phyloP scores from a whole-genome alignment of 2,888 invertebrate genomes.

The Xylocampa areola region DNA sequence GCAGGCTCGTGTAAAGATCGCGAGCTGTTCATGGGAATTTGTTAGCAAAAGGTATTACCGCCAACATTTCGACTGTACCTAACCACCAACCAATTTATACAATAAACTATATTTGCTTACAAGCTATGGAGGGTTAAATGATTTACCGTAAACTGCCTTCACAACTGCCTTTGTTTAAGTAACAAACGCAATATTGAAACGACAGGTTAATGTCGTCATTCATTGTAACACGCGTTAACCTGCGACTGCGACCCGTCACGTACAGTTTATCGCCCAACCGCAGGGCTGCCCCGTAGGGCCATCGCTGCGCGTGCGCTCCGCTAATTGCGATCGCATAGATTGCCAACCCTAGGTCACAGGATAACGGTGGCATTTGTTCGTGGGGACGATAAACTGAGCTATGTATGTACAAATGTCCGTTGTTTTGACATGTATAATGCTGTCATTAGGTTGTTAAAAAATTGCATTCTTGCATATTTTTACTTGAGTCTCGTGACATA shows the following conservation, averaged over 20 bases:
- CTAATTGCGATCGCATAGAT: conserved; percentile 73
- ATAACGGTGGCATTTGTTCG: conserved; percentile 72
- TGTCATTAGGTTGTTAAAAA: conserved; percentile 41
- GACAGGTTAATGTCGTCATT: conserved; percentile 51
- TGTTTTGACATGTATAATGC: conserved; percentile 35
- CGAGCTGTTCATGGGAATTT: no score
- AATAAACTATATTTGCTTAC: conserved; percentile 50
- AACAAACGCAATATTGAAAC: conserved; percentile 48
- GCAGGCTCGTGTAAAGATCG: no score
- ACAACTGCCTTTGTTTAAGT: conserved; percentile 22
- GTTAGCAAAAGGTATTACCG: no score
- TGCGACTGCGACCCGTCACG: conserved; percentile 63
- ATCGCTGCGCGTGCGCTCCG: conserved; percentile 68
- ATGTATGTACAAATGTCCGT: conserved; percentile 12
- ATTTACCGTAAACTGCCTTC: conserved; percentile 32
- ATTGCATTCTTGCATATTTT: conserved; percentile 46
- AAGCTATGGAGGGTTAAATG: conserved; percentile 31
- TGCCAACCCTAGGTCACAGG: conserved; percentile 68
- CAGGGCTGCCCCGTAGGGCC: conserved; percentile 55
- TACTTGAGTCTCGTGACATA: conserved; percentile 38
- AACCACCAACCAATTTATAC: conserved; percentile 46
- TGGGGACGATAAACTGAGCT: conserved; percentile 43
- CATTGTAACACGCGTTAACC: conserved; percentile 53
- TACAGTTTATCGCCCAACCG: conserved; percentile 63
- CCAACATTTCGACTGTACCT: no score